Conservation (phyloP, 2,888 invertebrate genomes). For the Drosophila percnosoma region DNA sequence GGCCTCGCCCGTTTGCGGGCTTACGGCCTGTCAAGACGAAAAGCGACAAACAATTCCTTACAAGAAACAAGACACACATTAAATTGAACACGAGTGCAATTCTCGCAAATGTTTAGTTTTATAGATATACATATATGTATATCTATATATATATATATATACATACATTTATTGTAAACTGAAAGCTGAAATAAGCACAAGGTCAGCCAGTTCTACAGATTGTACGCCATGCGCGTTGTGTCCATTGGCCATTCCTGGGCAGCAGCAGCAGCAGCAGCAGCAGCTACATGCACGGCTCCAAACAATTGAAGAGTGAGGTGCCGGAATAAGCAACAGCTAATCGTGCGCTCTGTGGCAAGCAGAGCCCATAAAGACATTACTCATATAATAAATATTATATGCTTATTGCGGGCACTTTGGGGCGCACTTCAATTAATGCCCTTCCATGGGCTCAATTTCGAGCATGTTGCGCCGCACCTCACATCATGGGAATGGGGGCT, state of each 20-base stretch:
- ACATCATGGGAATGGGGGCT: neutral
- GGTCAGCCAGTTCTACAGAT: conserved; percentile 66
- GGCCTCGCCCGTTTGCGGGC: conserved; percentile 41
- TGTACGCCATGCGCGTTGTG: conserved; percentile 44
- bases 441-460: conserved; percentile 46
- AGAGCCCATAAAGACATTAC: conserved; percentile 18
- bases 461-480: conserved; percentile 49
- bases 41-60: conserved; percentile 44
- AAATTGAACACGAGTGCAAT: conserved; percentile 52
- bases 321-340: conserved; percentile 37
- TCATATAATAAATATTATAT: conserved; percentile 27
- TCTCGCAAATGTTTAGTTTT: conserved; percentile 40
- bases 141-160: neutral
- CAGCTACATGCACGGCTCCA: neutral
- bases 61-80: conserved; percentile 55
- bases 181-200: conserved; percentile 60
- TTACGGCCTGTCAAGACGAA: conserved; percentile 29
- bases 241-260: conserved; percentile 51
- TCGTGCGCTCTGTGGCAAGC: conserved; percentile 31
- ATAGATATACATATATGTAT: neutral
- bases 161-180: neutral
- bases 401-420: conserved; percentile 8
- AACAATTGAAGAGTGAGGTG: neutral
- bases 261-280: neutral
- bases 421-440: conserved; percentile 56